Percentiles rank a stretch among this genome's conserved stretches.
Conservation (phyloP, 92 coral and sea anemone genomes). For the Zoanthus sansibaricus region DNA sequence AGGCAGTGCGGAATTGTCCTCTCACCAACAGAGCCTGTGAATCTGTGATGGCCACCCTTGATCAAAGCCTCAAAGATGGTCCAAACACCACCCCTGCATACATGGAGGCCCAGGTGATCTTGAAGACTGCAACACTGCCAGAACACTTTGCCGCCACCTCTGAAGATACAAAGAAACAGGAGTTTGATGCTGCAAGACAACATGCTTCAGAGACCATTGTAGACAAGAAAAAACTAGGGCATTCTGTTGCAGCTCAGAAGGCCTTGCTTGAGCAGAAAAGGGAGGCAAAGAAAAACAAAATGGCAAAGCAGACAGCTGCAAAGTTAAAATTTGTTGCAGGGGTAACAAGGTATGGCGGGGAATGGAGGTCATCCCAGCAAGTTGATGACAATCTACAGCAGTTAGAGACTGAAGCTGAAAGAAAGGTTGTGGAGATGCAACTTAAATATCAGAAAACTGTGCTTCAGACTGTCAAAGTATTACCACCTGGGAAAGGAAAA, state of each 20-base stretch:
- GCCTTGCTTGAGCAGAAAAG: slow-evolving; percentile 4
- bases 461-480: background rate
- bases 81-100: slow-evolving; percentile 18
- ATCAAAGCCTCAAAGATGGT: slow-evolving; percentile 6
- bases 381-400: slow-evolving; percentile 14
- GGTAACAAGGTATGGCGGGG: slow-evolving; percentile 13
- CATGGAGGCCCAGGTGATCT: slow-evolving; percentile 16
- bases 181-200: background rate
- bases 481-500: background rate
- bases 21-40: slow-evolving; percentile 25
- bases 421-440: slow-evolving; percentile 13
- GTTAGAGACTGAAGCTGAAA: slow-evolving; percentile 5
- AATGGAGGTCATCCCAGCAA: background rate
- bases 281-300: slow-evolving; percentile 1
- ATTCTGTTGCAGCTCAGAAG: slow-evolving; percentile 12
- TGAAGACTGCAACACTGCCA: slow-evolving; percentile 1
- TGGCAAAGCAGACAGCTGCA: slow-evolving; percentile 20
- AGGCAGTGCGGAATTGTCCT: slow-evolving; percentile 19
- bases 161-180: slow-evolving; percentile 1
- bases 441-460: slow-evolving; percentile 6
- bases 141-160: slow-evolving; percentile 14
- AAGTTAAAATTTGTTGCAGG: background rate
- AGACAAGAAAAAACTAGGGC: background rate
- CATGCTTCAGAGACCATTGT: background rate
- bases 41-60: slow-evolving; percentile 8